Percentiles rank a stretch among this genome's conserved stretches.
These are phyloP conservation scores for Daboia siamensis DNA, from an alignment of 2,113 vertebrate genomes.

Conservation along the genomic window DNA sequence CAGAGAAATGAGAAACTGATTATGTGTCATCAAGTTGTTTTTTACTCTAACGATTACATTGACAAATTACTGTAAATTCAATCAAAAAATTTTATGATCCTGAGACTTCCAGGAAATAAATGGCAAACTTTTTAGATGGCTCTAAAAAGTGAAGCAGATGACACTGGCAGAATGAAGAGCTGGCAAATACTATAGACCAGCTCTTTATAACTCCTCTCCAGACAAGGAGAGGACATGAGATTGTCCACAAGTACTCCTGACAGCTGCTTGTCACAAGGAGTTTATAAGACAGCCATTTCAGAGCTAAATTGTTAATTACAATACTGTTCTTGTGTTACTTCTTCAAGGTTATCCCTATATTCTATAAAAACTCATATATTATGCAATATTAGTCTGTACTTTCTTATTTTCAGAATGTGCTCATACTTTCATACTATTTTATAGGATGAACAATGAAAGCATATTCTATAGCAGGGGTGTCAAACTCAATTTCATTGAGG, in stretches of 20 bases:
- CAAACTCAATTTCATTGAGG: no score
- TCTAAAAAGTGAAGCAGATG: not conserved
- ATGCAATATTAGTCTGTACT: not conserved
- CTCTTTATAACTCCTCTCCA: not conserved
- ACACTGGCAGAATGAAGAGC: not conserved
- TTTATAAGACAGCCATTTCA: not conserved
- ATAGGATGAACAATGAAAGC: not conserved
- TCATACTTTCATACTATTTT: not conserved
- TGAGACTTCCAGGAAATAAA: not conserved
- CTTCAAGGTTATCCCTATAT: not conserved
- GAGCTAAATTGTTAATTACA: not conserved
- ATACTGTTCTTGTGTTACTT: not conserved
- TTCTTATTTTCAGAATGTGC: not conserved
- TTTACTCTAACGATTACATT: not conserved
- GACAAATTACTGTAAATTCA: not conserved
- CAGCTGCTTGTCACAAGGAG: not conserved
- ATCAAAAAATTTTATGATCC: not conserved
- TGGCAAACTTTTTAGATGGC: not conserved
- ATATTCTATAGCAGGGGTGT: not conserved
- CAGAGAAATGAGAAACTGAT: not conserved
- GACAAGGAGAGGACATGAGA: not conserved
- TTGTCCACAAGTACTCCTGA: not conserved
- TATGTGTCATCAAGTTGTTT: not conserved
- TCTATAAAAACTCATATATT: not conserved
- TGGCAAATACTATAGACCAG: not conserved